These are phyloP conservation scores for Meloidogyne hapla DNA, from an alignment of 1,140 invertebrate species.

Conservation along the genomic window DNA sequence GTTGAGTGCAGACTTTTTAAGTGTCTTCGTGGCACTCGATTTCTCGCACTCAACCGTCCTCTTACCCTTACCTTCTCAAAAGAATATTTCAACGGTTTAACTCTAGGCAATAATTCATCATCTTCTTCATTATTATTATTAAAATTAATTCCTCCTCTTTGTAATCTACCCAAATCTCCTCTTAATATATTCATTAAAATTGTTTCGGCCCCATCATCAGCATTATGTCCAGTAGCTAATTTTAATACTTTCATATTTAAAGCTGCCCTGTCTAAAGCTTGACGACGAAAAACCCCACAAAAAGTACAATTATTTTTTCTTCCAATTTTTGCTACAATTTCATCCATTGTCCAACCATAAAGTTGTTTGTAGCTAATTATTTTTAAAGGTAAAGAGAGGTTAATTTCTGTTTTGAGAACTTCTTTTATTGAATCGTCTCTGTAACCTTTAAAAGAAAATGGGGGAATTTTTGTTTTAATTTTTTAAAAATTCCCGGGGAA, in stretches of 20 bases:
- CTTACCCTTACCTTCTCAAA: slow-evolving; percentile 78
- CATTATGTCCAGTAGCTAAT: slow-evolving; percentile 94
- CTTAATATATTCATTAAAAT: slow-evolving; percentile 73
- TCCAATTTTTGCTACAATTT: slow-evolving; percentile 89
- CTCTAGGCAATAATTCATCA: slow-evolving; percentile 78
- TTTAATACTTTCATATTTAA: slow-evolving; percentile 80
- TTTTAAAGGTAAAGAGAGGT: slow-evolving; percentile 89
- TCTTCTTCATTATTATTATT: slow-evolving; percentile 66
- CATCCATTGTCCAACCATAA: slow-evolving; percentile 99
- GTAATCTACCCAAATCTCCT: slow-evolving; percentile 89
- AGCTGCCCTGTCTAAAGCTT: slow-evolving; percentile 76
- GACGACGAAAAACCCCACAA: slow-evolving; percentile 65
- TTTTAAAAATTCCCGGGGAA: slow-evolving; percentile 53
- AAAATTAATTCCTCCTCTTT: slow-evolving; percentile 76
- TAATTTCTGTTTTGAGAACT: slow-evolving; percentile 74
- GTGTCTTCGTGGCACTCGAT: too few species aligned
- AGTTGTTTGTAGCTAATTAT: slow-evolving; percentile 90
- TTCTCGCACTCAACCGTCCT: too few species aligned
- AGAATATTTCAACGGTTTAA: slow-evolving; percentile 95
- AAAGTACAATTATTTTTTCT: slow-evolving; percentile 88
- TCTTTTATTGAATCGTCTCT: slow-evolving; percentile 91
- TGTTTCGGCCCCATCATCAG: slow-evolving; percentile 98
- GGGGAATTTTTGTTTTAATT: slow-evolving; percentile 46
- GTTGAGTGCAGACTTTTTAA: too few species aligned
- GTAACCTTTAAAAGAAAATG: slow-evolving; percentile 74